Evolutionary conservation across 2,888 invertebrate genomes (phyloP), one percentile per base, ranked within the genome.

Genomic region (Tetropium fuscum): DNA sequence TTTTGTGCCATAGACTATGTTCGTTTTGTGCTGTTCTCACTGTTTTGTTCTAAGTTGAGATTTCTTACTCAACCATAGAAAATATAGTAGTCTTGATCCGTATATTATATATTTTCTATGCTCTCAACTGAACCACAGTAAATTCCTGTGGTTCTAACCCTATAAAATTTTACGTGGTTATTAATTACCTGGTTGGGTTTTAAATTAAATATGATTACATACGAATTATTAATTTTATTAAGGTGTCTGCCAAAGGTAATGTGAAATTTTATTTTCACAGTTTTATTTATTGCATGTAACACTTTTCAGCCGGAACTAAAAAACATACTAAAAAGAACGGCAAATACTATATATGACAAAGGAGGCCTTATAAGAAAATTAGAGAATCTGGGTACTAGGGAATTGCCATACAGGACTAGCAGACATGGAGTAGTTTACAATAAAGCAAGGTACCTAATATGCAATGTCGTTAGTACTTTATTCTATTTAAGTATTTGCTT

Each of bases 311-410:
- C 88, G 5, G 92, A 94, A 79, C 73, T 91, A 7, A 85, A 86
- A 58, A 82, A 85, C 4, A 85, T 87, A 2, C 81, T 95, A 38
- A 91, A 89, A 78, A 84, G 94, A 68, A 85, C 91, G 11, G 88
- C 93, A 8, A 83, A 85, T 66, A 80, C 86, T 11, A 91, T 95
- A 69, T 90, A 92, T 67, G 84, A 89, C 20, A 88, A 87, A 69
- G 91, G 92, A 22, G 94, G 94, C 47, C 85, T 94, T 55, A 88
- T 95, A 57, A 85, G 92, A 67, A 90, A 89, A 75, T 85, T 95
- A 49, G 93, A 94, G 77, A 92, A 92, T 80, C 83, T 94, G 51
- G 95, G 95, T 2, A 85, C 86, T 15, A 83, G 87, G 71, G 78
- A 86, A 8, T 86, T 91, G 74, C 93, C 94, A 0, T 89, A 86